Evolutionary conservation across 64 coral and sea anemone species (phyloP), one percentile per base, ranked within the genome.

Genomic region (Pocillopora verrucosa): DNA sequence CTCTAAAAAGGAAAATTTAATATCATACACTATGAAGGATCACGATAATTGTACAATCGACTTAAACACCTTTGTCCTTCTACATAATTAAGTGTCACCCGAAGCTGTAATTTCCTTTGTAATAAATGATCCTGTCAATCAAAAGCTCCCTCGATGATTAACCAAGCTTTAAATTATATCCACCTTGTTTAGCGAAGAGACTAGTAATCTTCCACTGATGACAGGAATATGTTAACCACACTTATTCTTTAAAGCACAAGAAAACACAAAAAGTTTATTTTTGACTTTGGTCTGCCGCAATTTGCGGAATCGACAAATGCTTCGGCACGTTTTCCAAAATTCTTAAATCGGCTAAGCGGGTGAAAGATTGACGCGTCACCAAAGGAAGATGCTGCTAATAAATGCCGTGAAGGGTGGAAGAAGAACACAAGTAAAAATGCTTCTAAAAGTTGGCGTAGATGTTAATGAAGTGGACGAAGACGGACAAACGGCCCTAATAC

Each of bases 361-460:
- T n/a, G 67, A 70, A 24, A 70, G 67, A 11, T n/a, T 70, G 67
- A 70, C n/a, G 11, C 15, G 3, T 16, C 20, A 16, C 51, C 20
- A 9, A 19, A 20, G 41, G 7, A 57, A 56, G 11, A 96, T 94
- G 89, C 59, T 98, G 37, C 86, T 98, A 6, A 86, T 92, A 65
- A 84, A 94, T 35, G 95, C 95, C 30, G 86, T 94, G 0, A 78
- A 70, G 30, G 81, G 74, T 7, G 89, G 86, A n/a, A 73, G 95
- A 60, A 19, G 60, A 11, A 72, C 60, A 1, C 95, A 98, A 88
- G 92, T 94, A 57, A 87, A 91, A 34, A 76, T 94, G 73, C 86
- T 98, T 16, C 73, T 98, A 58, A 98, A 92, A 81, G 92, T 93
- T 16, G 95, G 95, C 76, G 76, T 98, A 16, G 83, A 94, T 16